Conservation (phyloP, 2,797 vertebrate species). For the Sardinella longiceps region DNA sequence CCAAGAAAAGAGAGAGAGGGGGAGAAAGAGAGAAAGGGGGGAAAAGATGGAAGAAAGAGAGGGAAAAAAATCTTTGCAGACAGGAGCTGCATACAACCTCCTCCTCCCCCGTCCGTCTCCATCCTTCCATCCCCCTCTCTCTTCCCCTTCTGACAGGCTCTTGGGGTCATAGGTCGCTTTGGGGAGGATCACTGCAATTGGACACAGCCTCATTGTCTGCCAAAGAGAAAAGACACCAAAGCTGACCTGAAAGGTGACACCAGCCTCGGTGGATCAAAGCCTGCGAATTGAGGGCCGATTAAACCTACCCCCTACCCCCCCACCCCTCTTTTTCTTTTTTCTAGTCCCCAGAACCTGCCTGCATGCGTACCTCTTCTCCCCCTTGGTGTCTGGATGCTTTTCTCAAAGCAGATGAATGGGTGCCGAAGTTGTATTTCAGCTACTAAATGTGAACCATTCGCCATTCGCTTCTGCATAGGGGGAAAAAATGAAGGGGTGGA, state of each 20-base stretch:
- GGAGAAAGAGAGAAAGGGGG: conserved; percentile 17
- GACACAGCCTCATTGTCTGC: conserved; percentile 72
- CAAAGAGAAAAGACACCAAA: conserved; percentile 55
- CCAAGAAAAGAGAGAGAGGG: conserved; percentile 60
- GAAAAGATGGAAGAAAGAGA: conserved; percentile 31
- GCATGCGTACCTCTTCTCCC: not conserved
- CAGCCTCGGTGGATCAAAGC: conserved; percentile 63
- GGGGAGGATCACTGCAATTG: conserved; percentile 73
- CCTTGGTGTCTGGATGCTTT: not conserved
- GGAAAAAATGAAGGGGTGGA: not conserved
- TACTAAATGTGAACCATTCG: conserved; percentile 45
- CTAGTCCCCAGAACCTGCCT: conserved; percentile 32
- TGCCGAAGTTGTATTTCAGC: conserved; percentile 19
- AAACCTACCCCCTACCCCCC: conserved; percentile 44
- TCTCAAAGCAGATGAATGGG: conserved; percentile 41
- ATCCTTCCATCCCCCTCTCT: conserved; percentile 67
- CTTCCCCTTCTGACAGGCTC: conserved; percentile 63
- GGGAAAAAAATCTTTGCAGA: conserved; percentile 41
- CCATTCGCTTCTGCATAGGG: conserved; percentile 35
- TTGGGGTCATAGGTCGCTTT: conserved; percentile 68
- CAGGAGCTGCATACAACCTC: conserved; percentile 54
- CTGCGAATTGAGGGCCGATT: conserved; percentile 59
- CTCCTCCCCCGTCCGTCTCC: conserved; percentile 36
- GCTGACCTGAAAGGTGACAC: conserved; percentile 58
- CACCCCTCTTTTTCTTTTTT: conserved; percentile 28